Percentiles rank a stretch among this genome's conserved stretches.
These are phyloP conservation scores for Drosophila formosana DNA, from an alignment of 2,888 invertebrate species.

Conservation along the genomic window DNA sequence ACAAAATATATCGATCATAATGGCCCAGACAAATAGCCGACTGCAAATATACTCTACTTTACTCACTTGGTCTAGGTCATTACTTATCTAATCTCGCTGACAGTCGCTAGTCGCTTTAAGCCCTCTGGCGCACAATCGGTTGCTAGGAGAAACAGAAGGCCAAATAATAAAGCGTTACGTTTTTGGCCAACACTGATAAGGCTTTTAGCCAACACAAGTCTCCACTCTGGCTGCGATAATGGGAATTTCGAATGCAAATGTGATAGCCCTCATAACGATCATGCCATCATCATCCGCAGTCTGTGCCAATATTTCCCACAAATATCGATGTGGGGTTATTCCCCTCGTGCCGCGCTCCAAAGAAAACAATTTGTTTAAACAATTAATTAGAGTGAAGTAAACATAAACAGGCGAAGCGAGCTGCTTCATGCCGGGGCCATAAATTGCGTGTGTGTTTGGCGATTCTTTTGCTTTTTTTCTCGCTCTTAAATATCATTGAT, in stretches of 20 bases:
- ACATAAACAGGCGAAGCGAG: conserved; percentile 54
- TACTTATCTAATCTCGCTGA: conserved; percentile 61
- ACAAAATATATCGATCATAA: conserved; percentile 55
- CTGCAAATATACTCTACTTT: neutral
- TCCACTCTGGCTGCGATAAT: conserved; percentile 1
- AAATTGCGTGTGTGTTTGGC: conserved; percentile 22
- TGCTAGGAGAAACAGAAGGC: conserved; percentile 18
- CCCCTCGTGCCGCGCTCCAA: conserved; percentile 5
- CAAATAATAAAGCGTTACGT: conserved; percentile 6
- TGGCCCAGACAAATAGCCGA: neutral
- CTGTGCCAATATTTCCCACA: conserved; percentile 18
- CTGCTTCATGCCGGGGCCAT: conserved; percentile 43
- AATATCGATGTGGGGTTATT: conserved; percentile 1
- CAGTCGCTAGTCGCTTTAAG: conserved; percentile 16
- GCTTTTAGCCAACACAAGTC: neutral
- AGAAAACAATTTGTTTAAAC: conserved; percentile 65
- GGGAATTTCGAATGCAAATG: conserved; percentile 35
- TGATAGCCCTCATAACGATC: conserved; percentile 14
- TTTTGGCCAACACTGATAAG: conserved; percentile 20
- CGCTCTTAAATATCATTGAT: conserved; percentile 12
- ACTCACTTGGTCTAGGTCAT: conserved; percentile 54
- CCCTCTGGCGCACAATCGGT: conserved; percentile 5
- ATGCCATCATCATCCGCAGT: neutral
- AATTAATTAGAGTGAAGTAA: conserved; percentile 73
- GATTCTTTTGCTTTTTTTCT: neutral